Conservation (phyloP, 2,797 vertebrate species). For the Yasuhikotakia modesta region DNA sequence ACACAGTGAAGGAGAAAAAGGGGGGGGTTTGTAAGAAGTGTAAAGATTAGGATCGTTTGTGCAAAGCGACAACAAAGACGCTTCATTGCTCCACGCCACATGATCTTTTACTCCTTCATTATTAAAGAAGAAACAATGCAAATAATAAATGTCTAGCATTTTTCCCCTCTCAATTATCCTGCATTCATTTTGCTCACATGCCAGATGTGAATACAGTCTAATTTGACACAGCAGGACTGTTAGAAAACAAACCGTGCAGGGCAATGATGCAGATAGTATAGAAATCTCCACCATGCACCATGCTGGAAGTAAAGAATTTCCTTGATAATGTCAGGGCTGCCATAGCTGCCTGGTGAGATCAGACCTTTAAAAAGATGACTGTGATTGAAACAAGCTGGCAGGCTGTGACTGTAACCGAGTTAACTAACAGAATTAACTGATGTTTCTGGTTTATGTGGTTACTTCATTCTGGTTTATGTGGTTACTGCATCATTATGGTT, state of each 20-base stretch:
- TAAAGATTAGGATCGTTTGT: conserved; percentile 21
- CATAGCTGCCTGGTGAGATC: conserved; percentile 59
- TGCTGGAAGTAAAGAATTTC: conserved; percentile 13
- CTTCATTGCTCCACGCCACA: conserved; percentile 7
- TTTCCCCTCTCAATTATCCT: conserved; percentile 5
- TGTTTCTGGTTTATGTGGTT: conserved; percentile 55
- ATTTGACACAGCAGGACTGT: conserved; percentile 40
- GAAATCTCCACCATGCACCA: conserved; percentile 21
- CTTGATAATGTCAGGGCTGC: conserved; percentile 33
- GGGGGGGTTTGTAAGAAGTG: conserved; percentile 11
- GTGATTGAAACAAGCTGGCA: background rate
- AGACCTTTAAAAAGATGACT: conserved; percentile 35
- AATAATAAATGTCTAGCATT: conserved; percentile 19
- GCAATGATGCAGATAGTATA: conserved; percentile 12
- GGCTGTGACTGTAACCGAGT: background rate
- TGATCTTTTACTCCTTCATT: conserved; percentile 23
- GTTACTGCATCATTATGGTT: conserved; percentile 68
- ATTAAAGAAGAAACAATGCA: conserved; percentile 24
- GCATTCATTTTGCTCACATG: conserved; percentile 10
- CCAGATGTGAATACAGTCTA: conserved; percentile 37
- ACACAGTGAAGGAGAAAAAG: conserved; percentile 20
- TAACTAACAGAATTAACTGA: no score
- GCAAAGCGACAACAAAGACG: conserved; percentile 30
- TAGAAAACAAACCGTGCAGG: background rate
- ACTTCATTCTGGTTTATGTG: conserved; percentile 55